These are phyloP conservation scores for Dryadula phaetusa DNA, from an alignment of 2,888 invertebrate species.

Conservation along the genomic window DNA sequence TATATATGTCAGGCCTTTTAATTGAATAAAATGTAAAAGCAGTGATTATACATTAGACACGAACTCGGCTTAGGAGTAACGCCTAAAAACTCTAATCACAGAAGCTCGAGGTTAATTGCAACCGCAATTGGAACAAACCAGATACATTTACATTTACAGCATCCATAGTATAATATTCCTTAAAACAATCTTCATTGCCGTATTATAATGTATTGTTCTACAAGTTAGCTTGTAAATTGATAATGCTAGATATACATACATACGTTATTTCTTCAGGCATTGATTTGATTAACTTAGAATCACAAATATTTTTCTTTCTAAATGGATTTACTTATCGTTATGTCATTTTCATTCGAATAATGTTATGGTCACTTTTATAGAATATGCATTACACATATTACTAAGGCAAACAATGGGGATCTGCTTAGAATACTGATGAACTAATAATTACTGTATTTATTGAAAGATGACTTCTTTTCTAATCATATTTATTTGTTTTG, in stretches of 20 bases:
- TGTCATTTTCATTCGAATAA: constrained; percentile 10
- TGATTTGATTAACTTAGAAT: neutral
- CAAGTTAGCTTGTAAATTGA: too few species aligned
- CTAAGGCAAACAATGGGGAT: constrained; percentile 25
- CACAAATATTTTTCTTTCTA: neutral
- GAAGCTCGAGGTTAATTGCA: neutral
- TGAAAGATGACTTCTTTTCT: neutral
- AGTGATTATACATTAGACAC: neutral
- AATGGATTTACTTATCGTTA: neutral
- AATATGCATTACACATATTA: neutral
- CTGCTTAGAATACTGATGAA: constrained; percentile 17
- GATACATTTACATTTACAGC: constrained; percentile 1
- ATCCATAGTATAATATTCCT: neutral
- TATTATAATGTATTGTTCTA: neutral
- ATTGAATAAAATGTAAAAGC: too few species aligned
- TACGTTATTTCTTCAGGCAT: neutral
- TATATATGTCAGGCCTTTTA: too few species aligned
- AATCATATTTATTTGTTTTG: too few species aligned
- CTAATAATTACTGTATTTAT: constrained; percentile 15
- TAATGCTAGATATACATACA: too few species aligned
- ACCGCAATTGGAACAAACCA: neutral
- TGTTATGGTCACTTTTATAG: neutral
- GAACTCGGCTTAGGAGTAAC: neutral
- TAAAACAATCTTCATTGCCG: neutral
- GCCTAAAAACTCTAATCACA: neutral